A percentile compares a stretch with the other conserved stretches of the same genome.
Evolutionary conservation across 2,113 vertebrate genomes (phyloP).

Genomic region (Plecotus auritus): DNA sequence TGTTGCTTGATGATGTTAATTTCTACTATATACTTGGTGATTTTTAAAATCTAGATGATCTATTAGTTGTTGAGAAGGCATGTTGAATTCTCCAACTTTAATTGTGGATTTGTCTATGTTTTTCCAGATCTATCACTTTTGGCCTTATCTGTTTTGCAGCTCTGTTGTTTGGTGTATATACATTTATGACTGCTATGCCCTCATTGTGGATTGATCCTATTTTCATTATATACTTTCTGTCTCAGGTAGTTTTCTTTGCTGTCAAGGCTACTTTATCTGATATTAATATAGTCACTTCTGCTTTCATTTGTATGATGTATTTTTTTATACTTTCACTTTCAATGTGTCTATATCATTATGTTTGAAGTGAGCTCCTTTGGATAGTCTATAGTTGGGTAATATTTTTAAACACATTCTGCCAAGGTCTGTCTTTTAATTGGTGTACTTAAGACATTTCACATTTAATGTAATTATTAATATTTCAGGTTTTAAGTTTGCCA

Average conservation of each 20-base stretch:
- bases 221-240: neutral
- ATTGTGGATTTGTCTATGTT: too few relatives aligned
- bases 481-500: neutral
- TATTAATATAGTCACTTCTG: neutral
- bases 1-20: neutral
- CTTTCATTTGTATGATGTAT: neutral
- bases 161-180: neutral
- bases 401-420: neutral
- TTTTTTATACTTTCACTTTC: neutral
- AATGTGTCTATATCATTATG: neutral
- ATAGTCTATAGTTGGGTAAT: neutral
- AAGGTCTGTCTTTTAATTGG: neutral
- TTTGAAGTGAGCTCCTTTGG: neutral
- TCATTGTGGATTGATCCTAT: neutral
- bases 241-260: neutral
- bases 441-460: neutral
- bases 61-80: neutral
- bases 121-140: neutral
- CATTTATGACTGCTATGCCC: neutral
- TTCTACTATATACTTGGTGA: neutral
- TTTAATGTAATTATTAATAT: neutral
- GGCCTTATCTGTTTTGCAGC: neutral
- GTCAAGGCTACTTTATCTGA: neutral
- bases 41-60: neutral
- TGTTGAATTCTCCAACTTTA: neutral